phyloP scores from a whole-genome alignment of 2,113 vertebrate genomes.

The Pachycephala philippinensis region DNA sequence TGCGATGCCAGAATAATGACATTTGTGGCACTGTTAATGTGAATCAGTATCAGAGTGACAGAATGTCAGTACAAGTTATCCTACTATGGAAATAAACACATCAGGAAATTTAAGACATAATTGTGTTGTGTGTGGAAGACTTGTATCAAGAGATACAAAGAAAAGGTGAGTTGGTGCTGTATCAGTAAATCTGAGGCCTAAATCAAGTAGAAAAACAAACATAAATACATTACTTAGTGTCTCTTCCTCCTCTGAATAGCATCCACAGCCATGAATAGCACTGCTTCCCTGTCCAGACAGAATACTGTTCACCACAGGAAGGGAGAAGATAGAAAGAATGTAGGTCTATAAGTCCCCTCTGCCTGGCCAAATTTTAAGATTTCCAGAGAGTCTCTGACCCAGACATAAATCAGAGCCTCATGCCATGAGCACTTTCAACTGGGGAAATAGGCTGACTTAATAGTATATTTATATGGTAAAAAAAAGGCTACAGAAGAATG shows the following conservation, averaged over 20 bases:
- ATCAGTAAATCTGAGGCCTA: not conserved
- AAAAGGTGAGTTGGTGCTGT: not conserved
- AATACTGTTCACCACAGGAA: not conserved
- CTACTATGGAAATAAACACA: not conserved
- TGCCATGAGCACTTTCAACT: not conserved
- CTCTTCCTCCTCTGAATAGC: not conserved
- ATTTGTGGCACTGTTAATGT: not conserved
- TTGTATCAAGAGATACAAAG: not conserved
- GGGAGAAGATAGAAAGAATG: not conserved
- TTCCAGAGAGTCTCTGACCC: not conserved
- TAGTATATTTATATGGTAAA: not conserved
- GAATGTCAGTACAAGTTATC: not conserved
- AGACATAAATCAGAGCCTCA: not conserved
- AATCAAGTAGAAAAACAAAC: not conserved
- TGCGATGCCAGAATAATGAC: not conserved
- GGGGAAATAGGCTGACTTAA: not conserved
- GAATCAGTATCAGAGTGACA: not conserved
- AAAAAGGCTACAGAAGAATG: not conserved
- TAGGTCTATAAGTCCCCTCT: not conserved
- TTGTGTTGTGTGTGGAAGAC: not conserved
- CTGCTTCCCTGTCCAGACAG: not conserved
- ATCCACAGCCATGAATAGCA: not conserved
- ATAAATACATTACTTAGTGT: not conserved
- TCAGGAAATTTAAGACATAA: not conserved
- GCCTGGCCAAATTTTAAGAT: not conserved